Conservation (phyloP, 2,797 vertebrate genomes). For the Tangara arthus region DNA sequence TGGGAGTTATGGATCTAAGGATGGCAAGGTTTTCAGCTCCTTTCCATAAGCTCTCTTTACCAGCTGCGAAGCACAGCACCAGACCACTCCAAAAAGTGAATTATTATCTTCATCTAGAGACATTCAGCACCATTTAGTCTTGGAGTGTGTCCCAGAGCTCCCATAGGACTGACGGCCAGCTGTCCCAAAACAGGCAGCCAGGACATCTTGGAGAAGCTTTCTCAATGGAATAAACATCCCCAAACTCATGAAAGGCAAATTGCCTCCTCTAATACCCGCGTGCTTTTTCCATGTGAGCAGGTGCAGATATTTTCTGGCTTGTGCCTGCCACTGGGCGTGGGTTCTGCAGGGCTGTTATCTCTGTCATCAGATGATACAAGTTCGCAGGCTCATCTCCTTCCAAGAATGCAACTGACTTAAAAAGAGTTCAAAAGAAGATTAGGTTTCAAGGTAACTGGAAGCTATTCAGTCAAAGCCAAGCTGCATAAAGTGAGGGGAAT, state of each 20-base stretch:
- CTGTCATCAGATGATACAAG: constrained; percentile 65
- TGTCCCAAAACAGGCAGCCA: not conserved
- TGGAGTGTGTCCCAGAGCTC: not conserved
- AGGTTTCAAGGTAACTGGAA: constrained; percentile 80
- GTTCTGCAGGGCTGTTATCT: constrained; percentile 68
- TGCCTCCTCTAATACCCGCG: not conserved
- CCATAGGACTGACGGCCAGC: rapidly evolving
- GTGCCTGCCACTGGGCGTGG: constrained; percentile 25
- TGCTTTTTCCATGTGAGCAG: constrained; percentile 58
- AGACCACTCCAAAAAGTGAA: not conserved
- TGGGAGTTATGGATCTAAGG: not conserved
- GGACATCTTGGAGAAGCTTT: not conserved
- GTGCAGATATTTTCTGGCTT: constrained; percentile 58
- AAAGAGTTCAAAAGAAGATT: constrained; percentile 80
- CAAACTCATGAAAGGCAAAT: constrained; percentile 52
- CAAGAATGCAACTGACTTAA: constrained; percentile 78
- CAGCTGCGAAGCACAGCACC: not conserved
- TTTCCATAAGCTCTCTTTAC: not conserved
- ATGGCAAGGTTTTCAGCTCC: not conserved
- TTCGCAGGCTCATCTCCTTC: constrained; percentile 69
- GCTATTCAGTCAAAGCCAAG: constrained; percentile 78
- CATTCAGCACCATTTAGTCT: not conserved
- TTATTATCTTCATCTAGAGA: not conserved
- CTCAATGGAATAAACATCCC: not conserved
- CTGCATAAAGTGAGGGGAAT: constrained; percentile 67